phyloP scores from a whole-genome alignment of 2,797 vertebrate species.

The Pygocentrus nattereri region DNA sequence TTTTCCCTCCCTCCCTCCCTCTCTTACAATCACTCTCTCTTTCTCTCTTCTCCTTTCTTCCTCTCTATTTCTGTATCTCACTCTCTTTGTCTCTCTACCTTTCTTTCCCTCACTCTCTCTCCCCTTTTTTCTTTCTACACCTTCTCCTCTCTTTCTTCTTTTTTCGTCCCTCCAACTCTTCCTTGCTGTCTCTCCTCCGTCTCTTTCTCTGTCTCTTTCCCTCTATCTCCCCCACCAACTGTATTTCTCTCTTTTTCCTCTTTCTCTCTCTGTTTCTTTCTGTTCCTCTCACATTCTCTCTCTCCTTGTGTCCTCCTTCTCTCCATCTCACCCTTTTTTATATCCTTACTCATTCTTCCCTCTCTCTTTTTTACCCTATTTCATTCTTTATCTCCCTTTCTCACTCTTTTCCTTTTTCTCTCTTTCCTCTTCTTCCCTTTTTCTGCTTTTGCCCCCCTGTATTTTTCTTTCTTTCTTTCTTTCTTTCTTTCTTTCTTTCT shows the following conservation, averaged over 20 bases:
- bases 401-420: too few species aligned
- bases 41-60: background rate
- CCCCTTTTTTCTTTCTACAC: background rate
- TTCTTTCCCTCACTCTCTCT: background rate
- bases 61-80: conserved; percentile 33
- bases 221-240: background rate
- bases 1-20: background rate
- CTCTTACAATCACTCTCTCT: conserved; percentile 6
- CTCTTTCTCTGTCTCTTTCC: background rate
- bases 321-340: background rate
- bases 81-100: background rate
- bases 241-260: background rate
- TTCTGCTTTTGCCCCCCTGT: too few species aligned
- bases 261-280: background rate
- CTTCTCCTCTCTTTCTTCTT: too few species aligned
- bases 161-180: background rate
- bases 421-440: too few species aligned
- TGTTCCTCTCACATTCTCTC: conserved; percentile 3
- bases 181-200: background rate
- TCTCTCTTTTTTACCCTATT: background rate
- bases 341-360: too few species aligned
- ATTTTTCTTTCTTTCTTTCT: too few species aligned
- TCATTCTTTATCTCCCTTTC: background rate
- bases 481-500: too few species aligned
- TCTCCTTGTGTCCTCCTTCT: too few species aligned